Conservation (phyloP, 1,140 invertebrate species). For the Limonius californicus region DNA sequence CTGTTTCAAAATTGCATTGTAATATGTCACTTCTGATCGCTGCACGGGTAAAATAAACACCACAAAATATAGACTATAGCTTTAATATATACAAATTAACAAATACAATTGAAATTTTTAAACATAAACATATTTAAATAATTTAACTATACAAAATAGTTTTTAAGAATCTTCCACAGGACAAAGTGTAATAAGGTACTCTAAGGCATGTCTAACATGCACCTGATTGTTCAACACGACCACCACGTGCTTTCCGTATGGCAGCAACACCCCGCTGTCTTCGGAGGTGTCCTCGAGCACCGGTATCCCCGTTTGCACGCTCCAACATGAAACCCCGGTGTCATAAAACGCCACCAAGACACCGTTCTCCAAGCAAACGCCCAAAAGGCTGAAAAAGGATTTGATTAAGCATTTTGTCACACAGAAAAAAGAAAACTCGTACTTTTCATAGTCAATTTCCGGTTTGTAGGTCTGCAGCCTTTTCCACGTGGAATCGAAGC, state of each 20-base stretch:
- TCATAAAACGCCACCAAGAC: constrained; percentile 40
- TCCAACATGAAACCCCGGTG: constrained; percentile 43
- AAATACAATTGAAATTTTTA: too few species aligned
- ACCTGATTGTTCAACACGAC: constrained; percentile 30
- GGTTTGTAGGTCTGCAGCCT: constrained; percentile 39
- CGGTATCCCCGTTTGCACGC: constrained; percentile 35
- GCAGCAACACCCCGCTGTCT: constrained; percentile 33
- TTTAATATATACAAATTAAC: too few species aligned
- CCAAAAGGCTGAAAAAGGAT: constrained; percentile 37
- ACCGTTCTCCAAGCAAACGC: constrained; percentile 40
- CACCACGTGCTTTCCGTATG: constrained; percentile 38
- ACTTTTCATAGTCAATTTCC: constrained; percentile 36
- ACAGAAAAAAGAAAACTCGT: constrained; percentile 9
- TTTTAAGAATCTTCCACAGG: neutral
- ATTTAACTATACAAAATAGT: too few species aligned
- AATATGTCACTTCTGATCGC: too few species aligned
- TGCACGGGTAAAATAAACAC: too few species aligned
- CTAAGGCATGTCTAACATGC: constrained; percentile 32
- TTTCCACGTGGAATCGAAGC: constrained; percentile 42
- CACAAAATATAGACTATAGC: too few species aligned
- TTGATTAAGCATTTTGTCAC: too few species aligned
- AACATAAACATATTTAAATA: too few species aligned
- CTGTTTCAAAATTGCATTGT: too few species aligned
- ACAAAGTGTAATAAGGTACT: constrained; percentile 27
- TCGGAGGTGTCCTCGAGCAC: constrained; percentile 33